phyloP scores from a whole-genome alignment of 2,888 invertebrate genomes.

The Unio pictorum region DNA sequence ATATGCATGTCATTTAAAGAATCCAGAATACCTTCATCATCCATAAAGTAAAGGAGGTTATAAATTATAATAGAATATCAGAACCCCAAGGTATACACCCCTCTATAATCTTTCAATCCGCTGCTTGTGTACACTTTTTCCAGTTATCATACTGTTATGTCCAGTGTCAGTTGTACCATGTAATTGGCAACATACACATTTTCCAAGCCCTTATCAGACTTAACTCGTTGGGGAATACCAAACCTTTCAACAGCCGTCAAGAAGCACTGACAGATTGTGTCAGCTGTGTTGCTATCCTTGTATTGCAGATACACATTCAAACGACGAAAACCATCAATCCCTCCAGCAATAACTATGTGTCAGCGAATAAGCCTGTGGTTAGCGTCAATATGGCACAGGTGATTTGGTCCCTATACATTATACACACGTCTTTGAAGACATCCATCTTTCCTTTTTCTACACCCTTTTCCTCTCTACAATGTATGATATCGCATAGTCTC shows the following conservation, averaged over 20 bases:
- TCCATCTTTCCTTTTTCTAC: too few species aligned
- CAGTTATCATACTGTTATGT: constrained; percentile 10
- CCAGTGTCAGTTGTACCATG: constrained; percentile 4
- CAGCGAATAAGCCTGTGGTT: constrained; percentile 29
- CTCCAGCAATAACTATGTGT: constrained; percentile 22
- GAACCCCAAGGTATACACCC: constrained; percentile 26
- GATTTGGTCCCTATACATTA: constrained; percentile 9
- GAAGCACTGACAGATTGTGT: constrained; percentile 18
- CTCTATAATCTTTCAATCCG: constrained; percentile 27
- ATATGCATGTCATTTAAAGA: too few species aligned
- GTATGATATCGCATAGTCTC: too few species aligned
- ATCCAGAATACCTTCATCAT: constrained; percentile 23
- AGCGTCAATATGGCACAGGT: constrained; percentile 29
- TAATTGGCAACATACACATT: constrained; percentile 19
- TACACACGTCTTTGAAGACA: too few species aligned
- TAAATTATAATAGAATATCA: constrained; percentile 16
- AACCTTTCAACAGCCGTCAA: constrained; percentile 5
- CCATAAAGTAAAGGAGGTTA: constrained; percentile 13
- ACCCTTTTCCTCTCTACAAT: too few species aligned
- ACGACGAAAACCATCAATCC: constrained; percentile 31
- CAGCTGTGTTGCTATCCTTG: constrained; percentile 21
- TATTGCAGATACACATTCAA: constrained; percentile 16
- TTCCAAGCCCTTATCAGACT: constrained; percentile 23
- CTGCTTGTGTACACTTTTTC: constrained; percentile 23
- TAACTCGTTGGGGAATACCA: constrained; percentile 15